Evolutionary conservation across 1,140 invertebrate genomes (phyloP), one percentile per base, ranked within the genome.

Genomic region (Heterodera carotae): DNA sequence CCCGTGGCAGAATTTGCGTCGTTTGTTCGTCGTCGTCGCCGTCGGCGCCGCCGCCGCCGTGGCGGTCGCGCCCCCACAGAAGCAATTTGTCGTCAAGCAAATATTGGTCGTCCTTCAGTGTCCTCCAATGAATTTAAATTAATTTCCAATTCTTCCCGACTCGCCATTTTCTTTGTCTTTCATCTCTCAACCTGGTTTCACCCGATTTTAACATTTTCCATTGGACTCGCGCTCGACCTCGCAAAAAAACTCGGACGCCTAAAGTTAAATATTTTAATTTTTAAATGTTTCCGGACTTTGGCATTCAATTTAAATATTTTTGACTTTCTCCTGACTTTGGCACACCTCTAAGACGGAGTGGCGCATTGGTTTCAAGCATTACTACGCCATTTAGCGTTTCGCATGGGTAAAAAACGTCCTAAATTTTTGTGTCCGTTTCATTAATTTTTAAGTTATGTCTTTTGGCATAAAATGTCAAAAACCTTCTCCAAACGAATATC

Each of bases 121-220:
- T 92, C 81, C 92, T 88, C 77, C 6, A 66, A 29, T 6, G 62
- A 29, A 34, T 56, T 34, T 12, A 29, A 31, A 29, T 66, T 29
- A n/a, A n/a, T n/a, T n/a, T 31, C 62, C 27, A 27, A 27, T 27
- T 66, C 60, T 62, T 62, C 29, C 29, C 29, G 18, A 5, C 59
- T 25, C 29, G 7, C 60, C 2, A 7, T 62, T 22, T n/a, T 62
- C 39, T 43, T 12, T 43, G 6, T 43, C 39, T 43, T 0, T 62
- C n/a, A n/a, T 31, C 60, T 31, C 60, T 25, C 6, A 25, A 66
- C 62, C 29, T 73, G 10, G 92, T 86, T 83, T 93, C 93, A 8
- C 93, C 93, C 66, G 92, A 92, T 62, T 93, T 91, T 73, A 92
- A 89, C 72, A 93, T 92, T 89, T 93, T 93, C 92, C 93, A 93